Conservation (phyloP, 2,113 vertebrate genomes). For the Onychorhynchus coronatus region DNA sequence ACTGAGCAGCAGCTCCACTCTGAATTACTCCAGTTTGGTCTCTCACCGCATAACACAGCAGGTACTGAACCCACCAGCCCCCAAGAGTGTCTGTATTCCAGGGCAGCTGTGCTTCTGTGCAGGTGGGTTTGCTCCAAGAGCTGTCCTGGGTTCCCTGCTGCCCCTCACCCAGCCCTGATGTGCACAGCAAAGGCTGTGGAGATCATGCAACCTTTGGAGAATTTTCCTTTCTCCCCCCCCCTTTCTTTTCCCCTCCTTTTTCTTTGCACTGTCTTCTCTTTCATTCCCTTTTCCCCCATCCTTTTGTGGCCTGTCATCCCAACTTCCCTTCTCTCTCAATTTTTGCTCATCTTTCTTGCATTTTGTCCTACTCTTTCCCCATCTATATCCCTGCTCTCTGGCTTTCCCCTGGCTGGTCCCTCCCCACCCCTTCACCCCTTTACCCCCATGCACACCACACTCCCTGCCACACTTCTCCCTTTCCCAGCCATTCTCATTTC, state of each 20-base stretch:
- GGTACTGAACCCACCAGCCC: neutral
- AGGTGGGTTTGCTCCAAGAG: neutral
- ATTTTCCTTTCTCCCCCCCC: rapidly evolving
- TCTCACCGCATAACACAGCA: rapidly evolving
- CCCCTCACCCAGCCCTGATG: rapidly evolving
- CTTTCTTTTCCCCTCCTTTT: neutral
- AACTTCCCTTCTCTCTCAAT: neutral
- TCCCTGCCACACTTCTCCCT: neutral
- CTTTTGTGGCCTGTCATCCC: neutral
- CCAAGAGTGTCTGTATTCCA: rapidly evolving
- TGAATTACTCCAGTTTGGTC: rapidly evolving
- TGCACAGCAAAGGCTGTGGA: neutral
- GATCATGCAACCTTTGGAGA: neutral
- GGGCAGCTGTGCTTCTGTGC: rapidly evolving
- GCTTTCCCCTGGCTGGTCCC: neutral
- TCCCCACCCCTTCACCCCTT: too few species aligned
- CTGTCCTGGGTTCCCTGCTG: neutral
- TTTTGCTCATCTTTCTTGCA: neutral
- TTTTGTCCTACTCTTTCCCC: neutral
- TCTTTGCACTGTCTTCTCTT: neutral
- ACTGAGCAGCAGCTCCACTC: neutral
- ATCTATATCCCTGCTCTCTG: neutral
- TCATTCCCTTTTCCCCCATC: neutral
- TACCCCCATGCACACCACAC: rapidly evolving
- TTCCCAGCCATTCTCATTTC: neutral